phyloP scores from a whole-genome alignment of 2,113 vertebrate species.

The Atherinomorus stipes region DNA sequence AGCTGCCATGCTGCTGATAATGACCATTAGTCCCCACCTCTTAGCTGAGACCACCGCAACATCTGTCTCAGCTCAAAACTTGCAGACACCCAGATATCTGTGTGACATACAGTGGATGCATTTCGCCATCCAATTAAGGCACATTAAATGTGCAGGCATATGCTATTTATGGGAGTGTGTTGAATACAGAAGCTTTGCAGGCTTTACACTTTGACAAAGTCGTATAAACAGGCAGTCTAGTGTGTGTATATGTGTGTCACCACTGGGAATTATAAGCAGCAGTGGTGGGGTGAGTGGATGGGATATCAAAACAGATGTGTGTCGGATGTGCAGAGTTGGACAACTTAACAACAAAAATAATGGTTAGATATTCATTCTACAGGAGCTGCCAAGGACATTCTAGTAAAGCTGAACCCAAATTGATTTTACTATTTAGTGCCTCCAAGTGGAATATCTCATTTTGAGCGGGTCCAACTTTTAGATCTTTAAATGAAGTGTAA shows the following conservation, averaged over 20 bases:
- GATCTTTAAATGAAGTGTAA: conserved; percentile 57
- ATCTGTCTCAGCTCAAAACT: conserved; percentile 54
- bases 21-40: conserved; percentile 36
- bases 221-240: conserved; percentile 56
- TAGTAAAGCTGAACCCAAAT: conserved; percentile 3
- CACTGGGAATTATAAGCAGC: conserved; percentile 42
- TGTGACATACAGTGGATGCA: neutral
- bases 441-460: conserved; percentile 28
- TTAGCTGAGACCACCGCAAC: conserved; percentile 41
- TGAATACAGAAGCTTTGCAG: conserved; percentile 21
- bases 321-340: conserved; percentile 12
- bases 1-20: conserved; percentile 32
- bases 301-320: conserved; percentile 42
- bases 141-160: conserved; percentile 1
- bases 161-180: conserved; percentile 11
- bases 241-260: conserved; percentile 27
- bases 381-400: conserved; percentile 1
- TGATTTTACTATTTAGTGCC: conserved; percentile 46
- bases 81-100: conserved; percentile 31
- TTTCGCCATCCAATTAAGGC: conserved; percentile 42
- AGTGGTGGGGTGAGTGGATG: conserved; percentile 14
- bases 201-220: conserved; percentile 47
- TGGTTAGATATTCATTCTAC: conserved; percentile 25
- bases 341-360: conserved; percentile 27
- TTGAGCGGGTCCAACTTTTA: conserved; percentile 25